Evolutionary conservation across 2,888 invertebrate species (phyloP).

Genomic region (Agrilus biguttatus): DNA sequence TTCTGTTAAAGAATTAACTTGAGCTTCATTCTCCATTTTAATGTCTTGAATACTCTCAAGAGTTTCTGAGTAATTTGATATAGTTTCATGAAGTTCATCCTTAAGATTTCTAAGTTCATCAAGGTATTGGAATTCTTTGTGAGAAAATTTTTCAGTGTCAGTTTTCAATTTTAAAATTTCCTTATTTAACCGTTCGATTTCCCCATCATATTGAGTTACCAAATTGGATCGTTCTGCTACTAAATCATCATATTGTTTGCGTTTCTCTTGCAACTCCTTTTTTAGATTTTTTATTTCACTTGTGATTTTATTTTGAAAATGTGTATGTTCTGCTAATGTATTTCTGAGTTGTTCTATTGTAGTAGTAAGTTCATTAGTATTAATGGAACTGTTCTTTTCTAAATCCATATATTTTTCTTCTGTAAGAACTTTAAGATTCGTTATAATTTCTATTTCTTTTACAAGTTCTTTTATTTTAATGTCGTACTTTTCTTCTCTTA

Average conservation of each 20-base stretch:
- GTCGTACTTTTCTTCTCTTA: constrained; percentile 3
- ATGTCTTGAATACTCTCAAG: constrained; percentile 10
- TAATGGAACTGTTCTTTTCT: constrained; percentile 8
- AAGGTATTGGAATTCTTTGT: constrained; percentile 7
- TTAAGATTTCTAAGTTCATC: constrained; percentile 9
- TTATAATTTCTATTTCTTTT: constrained; percentile 8
- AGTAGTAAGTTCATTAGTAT: constrained; percentile 7
- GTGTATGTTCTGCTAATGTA: constrained; percentile 3
- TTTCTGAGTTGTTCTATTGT: constrained; percentile 10
- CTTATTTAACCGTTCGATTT: constrained; percentile 7
- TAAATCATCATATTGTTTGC: constrained; percentile 8
- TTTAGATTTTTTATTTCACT: constrained; percentile 5
- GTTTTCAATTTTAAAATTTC: constrained; percentile 9
- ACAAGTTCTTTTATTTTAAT: constrained; percentile 10
- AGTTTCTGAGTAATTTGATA: constrained; percentile 10
- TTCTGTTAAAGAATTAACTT: constrained; percentile 12
- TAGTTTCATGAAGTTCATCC: constrained; percentile 10
- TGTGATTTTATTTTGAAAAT: constrained; percentile 5
- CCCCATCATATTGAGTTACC: constrained; percentile 4
- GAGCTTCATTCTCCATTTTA: constrained; percentile 9
- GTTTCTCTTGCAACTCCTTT: constrained; percentile 6
- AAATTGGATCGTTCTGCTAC: constrained; percentile 5
- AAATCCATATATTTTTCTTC: constrained; percentile 10
- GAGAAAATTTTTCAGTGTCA: constrained; percentile 7
- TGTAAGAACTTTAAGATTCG: constrained; percentile 6